Conservation (phyloP, 2,797 vertebrate genomes). For the Oreonectes daqikongensis region DNA sequence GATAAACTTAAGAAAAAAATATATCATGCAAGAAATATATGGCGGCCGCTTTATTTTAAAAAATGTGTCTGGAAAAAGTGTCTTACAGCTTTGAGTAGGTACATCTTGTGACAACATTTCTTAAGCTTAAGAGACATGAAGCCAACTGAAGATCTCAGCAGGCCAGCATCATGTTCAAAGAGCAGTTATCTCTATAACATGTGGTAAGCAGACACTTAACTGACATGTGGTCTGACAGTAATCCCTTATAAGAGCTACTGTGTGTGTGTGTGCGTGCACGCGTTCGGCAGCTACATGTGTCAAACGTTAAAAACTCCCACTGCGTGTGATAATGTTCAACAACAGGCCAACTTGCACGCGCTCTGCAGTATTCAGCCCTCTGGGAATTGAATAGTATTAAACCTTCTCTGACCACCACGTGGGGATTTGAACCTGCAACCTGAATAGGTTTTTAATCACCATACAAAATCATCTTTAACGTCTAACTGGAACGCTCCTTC, state of each 20-base stretch:
- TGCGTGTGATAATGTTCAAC: constrained; percentile 23
- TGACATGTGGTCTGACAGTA: constrained; percentile 43
- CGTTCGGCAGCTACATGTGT: constrained; percentile 2
- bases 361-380: neutral
- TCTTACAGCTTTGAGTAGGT: constrained; percentile 11
- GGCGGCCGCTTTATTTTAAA: no score
- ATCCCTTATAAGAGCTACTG: constrained; percentile 35
- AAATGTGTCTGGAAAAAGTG: neutral
- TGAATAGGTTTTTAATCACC: neutral
- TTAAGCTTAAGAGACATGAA: constrained; percentile 14
- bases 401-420: neutral
- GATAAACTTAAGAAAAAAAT: no score
- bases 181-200: constrained; percentile 37
- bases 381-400: neutral
- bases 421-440: neutral
- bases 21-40: no score
- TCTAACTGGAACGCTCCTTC: neutral
- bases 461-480: neutral
- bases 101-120: constrained; percentile 18
- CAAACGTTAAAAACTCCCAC: constrained; percentile 35
- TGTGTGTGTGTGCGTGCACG: neutral
- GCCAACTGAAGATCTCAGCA: constrained; percentile 19
- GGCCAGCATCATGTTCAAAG: constrained; percentile 34
- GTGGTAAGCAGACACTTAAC: constrained; percentile 36
- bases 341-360: neutral